These are phyloP conservation scores for Mythimna vitellina DNA, from an alignment of 2,888 invertebrate species.

Conservation along the genomic window DNA sequence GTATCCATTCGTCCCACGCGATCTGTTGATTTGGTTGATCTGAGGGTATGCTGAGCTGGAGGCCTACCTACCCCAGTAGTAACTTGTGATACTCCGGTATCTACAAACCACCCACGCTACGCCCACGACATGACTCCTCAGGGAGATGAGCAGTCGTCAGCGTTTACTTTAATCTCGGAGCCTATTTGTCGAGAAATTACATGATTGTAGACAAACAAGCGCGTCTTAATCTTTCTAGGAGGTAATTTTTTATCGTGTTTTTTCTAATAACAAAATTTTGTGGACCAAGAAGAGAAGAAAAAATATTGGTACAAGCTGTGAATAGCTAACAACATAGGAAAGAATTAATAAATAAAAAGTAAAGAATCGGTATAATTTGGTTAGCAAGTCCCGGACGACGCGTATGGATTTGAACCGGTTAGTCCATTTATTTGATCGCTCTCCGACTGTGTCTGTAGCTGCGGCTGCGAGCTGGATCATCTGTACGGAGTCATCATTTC, in stretches of 20 bases:
- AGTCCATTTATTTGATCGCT: neutral
- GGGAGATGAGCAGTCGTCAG: slow-evolving; percentile 9
- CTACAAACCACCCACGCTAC: slow-evolving; percentile 9
- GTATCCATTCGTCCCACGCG: slow-evolving; percentile 24
- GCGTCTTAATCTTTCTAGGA: neutral
- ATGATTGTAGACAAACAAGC: neutral
- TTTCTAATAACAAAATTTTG: too few species aligned
- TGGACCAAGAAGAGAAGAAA: too few species aligned
- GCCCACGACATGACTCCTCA: neutral
- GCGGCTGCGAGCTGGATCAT: neutral
- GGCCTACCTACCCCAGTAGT: neutral
- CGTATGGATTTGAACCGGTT: neutral
- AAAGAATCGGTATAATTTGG: neutral
- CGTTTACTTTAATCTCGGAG: slow-evolving; percentile 5
- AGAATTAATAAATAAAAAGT: neutral
- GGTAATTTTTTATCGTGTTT: neutral
- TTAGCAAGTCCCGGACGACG: neutral
- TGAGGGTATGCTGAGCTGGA: slow-evolving; percentile 3
- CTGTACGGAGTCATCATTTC: neutral
- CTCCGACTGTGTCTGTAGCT: neutral
- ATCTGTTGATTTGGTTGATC: too few species aligned
- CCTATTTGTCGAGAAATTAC: slow-evolving; percentile 1
- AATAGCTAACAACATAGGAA: neutral
- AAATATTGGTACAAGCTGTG: neutral
- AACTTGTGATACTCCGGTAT: neutral